Evolutionary conservation across 2,797 vertebrate species (phyloP), one percentile per base, ranked within the genome.

Genomic region (Xyrichtys novacula): DNA sequence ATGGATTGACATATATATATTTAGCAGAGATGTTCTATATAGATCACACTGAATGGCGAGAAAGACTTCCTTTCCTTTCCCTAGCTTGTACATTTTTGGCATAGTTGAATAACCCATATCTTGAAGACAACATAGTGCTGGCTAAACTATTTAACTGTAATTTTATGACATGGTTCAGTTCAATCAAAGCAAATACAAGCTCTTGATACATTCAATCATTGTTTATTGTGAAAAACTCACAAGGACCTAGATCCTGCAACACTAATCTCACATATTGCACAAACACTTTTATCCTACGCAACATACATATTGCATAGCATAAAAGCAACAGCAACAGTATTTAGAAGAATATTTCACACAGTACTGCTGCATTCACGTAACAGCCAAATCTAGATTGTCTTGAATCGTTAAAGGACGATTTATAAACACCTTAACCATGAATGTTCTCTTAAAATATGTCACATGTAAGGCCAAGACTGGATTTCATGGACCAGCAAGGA

Each of bases 201-300:
- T 5, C 4, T 26, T 56, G 3, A 32, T 59, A 31, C 20, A 19
- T 22, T 65, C 50, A 80, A 75, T 73, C 55, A 76, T 42, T 55
- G 48, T 86, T 85, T 85, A 89, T 81, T 81, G 16, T 65, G 60
- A 74, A 74, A 31, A 64, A n/a, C n/a, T n/a, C 49, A 74, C 31
- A 65, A 19, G 38, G 67, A 60, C 39, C 82, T 71, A 57, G 55
- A 76, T 65, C 36, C 52, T 68, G 43, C 32, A 29, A 61, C 64
- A 62, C 62, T 5, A 36, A 61, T 46, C n/a, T 49, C 38, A 54
- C 43, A 70, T 78, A 80, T 72, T 80, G 71, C 74, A 86, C 77
- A 73, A 55, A 64, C 65, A 49, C 36, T 52, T 67, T 68, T 16
- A 66, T 68, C 48, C 65, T 65, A 56, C 32, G 63, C 17, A 52